Evolutionary conservation across 2,797 vertebrate genomes (phyloP).

Genomic region (Lerista edwardsae): DNA sequence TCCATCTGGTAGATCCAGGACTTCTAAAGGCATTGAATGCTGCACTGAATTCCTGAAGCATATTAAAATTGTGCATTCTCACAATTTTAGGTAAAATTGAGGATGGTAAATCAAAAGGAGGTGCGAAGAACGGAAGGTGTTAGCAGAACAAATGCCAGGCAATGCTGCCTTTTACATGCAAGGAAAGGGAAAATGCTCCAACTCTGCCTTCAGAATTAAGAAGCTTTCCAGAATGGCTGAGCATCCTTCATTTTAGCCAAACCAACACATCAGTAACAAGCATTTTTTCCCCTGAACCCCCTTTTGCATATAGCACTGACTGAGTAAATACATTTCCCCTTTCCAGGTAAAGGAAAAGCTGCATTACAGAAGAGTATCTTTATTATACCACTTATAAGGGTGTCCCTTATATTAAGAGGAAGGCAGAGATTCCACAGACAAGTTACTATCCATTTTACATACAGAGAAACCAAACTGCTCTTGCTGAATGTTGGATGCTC

Average conservation of each 20-base stretch:
- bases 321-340: too few species aligned
- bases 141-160: constrained; percentile 10
- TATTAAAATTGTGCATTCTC: neutral
- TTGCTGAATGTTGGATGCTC: too few species aligned
- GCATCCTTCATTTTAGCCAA: neutral
- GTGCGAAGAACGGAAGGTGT: neutral
- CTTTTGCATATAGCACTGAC: too few species aligned
- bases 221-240: neutral
- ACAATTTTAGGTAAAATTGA: too few species aligned
- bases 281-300: too few species aligned
- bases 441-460: too few species aligned
- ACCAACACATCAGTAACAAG: neutral
- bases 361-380: too few species aligned
- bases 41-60: neutral
- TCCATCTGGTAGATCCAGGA: constrained; percentile 21
- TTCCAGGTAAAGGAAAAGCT: too few species aligned
- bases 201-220: neutral
- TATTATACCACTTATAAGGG: too few species aligned
- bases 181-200: neutral
- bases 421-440: too few species aligned
- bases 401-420: too few species aligned
- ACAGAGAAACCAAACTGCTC: too few species aligned
- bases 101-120: neutral
- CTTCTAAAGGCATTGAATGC: neutral
- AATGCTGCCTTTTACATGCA: neutral